phyloP scores from a whole-genome alignment of 2,797 vertebrate species.

The Choloepus didactylus region DNA sequence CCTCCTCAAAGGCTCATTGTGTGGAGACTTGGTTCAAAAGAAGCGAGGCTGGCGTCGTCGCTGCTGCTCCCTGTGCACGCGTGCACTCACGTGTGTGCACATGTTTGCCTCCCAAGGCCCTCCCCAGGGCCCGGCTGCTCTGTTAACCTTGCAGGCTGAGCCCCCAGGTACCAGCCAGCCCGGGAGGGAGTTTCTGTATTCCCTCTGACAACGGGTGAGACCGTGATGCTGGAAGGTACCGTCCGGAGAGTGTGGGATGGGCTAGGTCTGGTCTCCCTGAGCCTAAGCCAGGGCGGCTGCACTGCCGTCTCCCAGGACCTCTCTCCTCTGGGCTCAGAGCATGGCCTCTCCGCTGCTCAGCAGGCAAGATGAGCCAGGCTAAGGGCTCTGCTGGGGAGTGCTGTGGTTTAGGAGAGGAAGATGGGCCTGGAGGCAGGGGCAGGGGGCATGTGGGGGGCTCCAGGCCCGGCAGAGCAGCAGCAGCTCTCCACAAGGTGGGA shows the following conservation, averaged over 20 bases:
- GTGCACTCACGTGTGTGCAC: background rate
- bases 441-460: too few species aligned
- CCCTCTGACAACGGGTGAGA: background rate
- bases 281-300: background rate
- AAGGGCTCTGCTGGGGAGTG: background rate
- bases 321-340: background rate
- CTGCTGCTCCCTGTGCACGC: background rate
- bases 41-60: background rate
- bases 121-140: background rate
- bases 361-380: background rate
- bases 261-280: background rate
- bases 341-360: background rate
- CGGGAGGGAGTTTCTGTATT: background rate
- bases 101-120: background rate
- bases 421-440: background rate
- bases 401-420: background rate
- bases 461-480: background rate
- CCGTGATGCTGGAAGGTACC: background rate
- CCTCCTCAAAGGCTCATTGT: slow-evolving; percentile 79
- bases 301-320: background rate
- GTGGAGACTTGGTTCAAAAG: background rate
- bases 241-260: background rate
- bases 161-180: background rate
- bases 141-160: background rate
- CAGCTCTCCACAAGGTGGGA: background rate